Base-by-base conservation (phyloP, 2,113 vertebrate species). In the Neogale vison region DNA sequence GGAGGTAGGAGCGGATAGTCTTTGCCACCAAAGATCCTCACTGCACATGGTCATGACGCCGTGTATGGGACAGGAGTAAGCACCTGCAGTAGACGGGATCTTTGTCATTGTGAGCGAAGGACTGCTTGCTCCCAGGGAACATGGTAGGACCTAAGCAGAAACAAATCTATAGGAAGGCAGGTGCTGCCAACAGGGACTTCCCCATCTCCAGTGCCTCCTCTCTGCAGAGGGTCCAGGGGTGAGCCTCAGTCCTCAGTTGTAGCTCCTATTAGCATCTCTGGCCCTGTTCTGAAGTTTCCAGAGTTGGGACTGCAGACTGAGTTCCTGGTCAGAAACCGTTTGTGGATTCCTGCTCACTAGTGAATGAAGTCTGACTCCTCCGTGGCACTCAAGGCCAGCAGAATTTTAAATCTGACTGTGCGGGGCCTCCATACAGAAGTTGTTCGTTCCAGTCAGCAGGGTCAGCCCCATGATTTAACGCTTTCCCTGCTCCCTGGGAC, bases 311-410 rank as follows among this genome's bases (percentile, higher is more conserved):
- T 42, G 24, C 26, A 71, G 18, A 69, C 45, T 20, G 1, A 7
- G 26, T 76, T n/a, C 8, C 23, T 26, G 4, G 39, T 59, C 59
- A 52, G 79, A 93, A 82, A 23, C 21, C 10, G 6, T 52, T 15
- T 26, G 4, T 36, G 39, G 20, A 34, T 34, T 65, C 34, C 83
- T 92, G 39, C 52, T 95, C 67, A 14, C 80, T 42, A 12, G 50
- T 4, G 31, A 12, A 31, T 26, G 67, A 88, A 59, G 7, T 11
- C 7, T 15, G 2, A 67, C 24, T 59, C 59, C 34, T 83, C 36
- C 0, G 0, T 20, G 24, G 50, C 18, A 31, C 47, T n/a, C 39
- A 9, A 34, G 55, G 45, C 42, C 26, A 36, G 20, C n/a, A 11
- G 0, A 23, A 12, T 76, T 90, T 67, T 65, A 86, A 21, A 61